Evolutionary conservation across 2,888 invertebrate species (phyloP).

Genomic region (Arctia plantaginis): DNA sequence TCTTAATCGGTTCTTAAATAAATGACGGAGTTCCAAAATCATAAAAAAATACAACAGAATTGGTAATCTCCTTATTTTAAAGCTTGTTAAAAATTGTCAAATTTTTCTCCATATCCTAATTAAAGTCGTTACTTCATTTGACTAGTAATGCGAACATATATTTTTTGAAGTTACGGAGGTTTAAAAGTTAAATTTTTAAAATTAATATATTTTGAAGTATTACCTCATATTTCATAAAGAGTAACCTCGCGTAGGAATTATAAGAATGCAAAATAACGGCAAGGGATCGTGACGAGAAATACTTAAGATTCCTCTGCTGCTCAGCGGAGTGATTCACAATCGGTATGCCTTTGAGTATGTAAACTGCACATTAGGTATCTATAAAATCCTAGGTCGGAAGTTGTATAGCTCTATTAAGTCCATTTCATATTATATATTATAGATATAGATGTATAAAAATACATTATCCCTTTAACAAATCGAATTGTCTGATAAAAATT

Average conservation of each 20-base stretch:
- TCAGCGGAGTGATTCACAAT: conserved; percentile 59
- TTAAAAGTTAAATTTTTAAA: neutral
- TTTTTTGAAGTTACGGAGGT: neutral
- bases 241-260: conserved; percentile 34
- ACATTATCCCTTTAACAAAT: too few relatives aligned
- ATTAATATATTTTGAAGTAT: conserved; percentile 7
- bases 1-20: too few relatives aligned
- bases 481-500: too few relatives aligned
- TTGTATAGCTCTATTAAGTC: neutral
- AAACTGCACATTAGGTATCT: conserved; percentile 25
- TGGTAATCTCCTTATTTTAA: too few relatives aligned
- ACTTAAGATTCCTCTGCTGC: conserved; percentile 43
- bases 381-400: neutral
- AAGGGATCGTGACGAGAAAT: conserved; percentile 52
- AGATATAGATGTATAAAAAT: too few relatives aligned
- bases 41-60: too few relatives aligned
- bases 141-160: neutral
- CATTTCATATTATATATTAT: too few relatives aligned
- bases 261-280: conserved; percentile 49
- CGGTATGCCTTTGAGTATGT: conserved; percentile 61
- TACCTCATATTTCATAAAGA: conserved; percentile 33
- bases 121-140: neutral
- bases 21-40: too few relatives aligned
- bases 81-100: too few relatives aligned
- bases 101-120: too few relatives aligned